Evolutionary conservation across 2,797 vertebrate genomes (phyloP), one percentile per base, ranked within the genome.

Genomic region (Discoglossus pictus): DNA sequence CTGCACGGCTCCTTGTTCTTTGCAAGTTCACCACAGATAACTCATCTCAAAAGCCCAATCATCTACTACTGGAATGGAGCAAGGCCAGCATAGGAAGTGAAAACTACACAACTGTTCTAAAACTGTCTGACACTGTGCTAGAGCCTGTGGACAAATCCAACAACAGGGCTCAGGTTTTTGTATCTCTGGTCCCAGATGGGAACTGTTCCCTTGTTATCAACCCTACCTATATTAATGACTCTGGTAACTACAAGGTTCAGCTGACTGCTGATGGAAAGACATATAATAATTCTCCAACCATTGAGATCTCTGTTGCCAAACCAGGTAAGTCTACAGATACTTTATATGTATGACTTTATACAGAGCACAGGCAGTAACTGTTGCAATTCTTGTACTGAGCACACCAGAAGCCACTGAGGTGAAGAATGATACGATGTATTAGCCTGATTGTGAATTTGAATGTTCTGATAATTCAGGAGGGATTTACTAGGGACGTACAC

Each of bases 201-300:
- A 55, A 66, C 20, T 66, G 63, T 21, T 66, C 63, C 2, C 53
- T 56, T 31, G 40, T 66, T 3, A 35, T 66, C 6, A 11, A 66
- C 7, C 25, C 39, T 5, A 38, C 46, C 8, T 1, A 13, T 1
- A 7, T 11, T 17, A 6, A 11, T 2, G 63, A 65, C 25, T 10
- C 23, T 4, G 63, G 63, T 2, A 31, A 10, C 9, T 65, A 65
- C 16, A 17, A 56, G 25, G 10, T 55, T 13, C 39, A 27, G 15
- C 36, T 65, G 25, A 60, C 42, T 46, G 24, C 56, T 2, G 40
- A 60, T 7, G 23, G 23, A 2, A 21, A 24, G 35, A 6, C 31
- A 6, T 43, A 39, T 2, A n/a, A n/a, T n/a, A n/a, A n/a, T n/a
- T n/a, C n/a, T n/a, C n/a, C n/a, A n/a, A n/a, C n/a, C n/a, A n/a